Percentiles rank a stretch among this genome's conserved stretches.
These are phyloP conservation scores for Mus spretus DNA, from an alignment of 2,797 vertebrate species.

Conservation along the genomic window DNA sequence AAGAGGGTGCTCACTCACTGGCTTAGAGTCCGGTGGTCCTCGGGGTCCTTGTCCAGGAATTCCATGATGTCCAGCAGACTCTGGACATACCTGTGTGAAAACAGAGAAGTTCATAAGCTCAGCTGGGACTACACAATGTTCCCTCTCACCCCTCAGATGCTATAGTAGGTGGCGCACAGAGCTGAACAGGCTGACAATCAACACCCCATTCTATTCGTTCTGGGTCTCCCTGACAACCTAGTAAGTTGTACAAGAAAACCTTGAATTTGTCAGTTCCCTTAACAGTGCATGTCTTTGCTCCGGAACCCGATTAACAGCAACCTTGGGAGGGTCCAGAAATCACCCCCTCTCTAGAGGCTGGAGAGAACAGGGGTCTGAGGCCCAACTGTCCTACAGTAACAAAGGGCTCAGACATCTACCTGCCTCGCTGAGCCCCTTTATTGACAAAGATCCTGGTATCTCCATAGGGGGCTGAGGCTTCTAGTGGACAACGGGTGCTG, in stretches of 20 bases:
- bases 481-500: fast-evolving
- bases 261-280: neutral
- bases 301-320: neutral
- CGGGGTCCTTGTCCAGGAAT: slow-evolving; percentile 94
- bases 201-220: too few relatives aligned
- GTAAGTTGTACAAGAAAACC: neutral
- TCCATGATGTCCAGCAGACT: slow-evolving; percentile 97
- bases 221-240: slow-evolving; percentile 27
- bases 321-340: neutral
- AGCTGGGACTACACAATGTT: neutral
- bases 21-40: slow-evolving; percentile 92
- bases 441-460: neutral
- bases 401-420: neutral
- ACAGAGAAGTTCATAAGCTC: neutral
- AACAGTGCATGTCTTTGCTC: neutral
- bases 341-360: neutral
- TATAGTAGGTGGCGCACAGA: neutral
- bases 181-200: neutral
- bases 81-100: slow-evolving; percentile 94
- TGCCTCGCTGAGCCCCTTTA: neutral
- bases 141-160: neutral
- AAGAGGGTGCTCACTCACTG: slow-evolving; percentile 90
- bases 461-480: fast-evolving
- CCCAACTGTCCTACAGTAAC: neutral
- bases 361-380: neutral